Percentiles rank a stretch among this genome's conserved stretches.
Evolutionary conservation across 2,888 invertebrate species (phyloP).

Genomic region (Lasioglossum pauxillum): DNA sequence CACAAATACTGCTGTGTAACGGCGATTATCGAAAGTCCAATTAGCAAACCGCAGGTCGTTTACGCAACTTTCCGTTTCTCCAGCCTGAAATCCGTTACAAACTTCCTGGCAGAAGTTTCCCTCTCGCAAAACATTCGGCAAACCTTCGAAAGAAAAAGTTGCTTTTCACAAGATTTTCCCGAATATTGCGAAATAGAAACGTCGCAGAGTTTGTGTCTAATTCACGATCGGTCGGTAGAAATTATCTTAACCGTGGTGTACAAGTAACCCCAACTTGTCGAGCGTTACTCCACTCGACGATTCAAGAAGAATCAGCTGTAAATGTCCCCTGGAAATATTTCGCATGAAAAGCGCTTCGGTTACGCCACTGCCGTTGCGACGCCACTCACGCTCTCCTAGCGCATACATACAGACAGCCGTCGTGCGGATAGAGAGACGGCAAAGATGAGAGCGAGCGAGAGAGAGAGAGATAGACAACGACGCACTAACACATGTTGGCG

Average conservation of each 20-base stretch:
- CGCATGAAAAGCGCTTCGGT: conserved; percentile 34
- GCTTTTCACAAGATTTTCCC: not conserved
- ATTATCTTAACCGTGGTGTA: not conserved
- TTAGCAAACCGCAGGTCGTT: not conserved
- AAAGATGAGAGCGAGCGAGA: not conserved
- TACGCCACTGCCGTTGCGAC: conserved; percentile 68
- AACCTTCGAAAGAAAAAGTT: not conserved
- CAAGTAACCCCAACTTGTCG: not conserved
- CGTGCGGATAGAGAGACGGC: conserved; percentile 10
- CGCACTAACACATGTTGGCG: conserved; percentile 37
- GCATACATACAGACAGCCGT: not conserved
- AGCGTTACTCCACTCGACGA: conserved; percentile 1
- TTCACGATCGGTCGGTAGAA: not conserved
- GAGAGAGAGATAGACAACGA: not conserved
- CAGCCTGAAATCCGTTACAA: not conserved
- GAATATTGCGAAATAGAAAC: no score
- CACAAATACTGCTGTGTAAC: not conserved
- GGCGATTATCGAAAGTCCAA: not conserved
- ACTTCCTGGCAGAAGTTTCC: not conserved
- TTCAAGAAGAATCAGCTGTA: not conserved
- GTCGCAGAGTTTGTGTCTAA: not conserved
- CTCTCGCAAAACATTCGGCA: not conserved
- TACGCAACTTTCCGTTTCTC: not conserved
- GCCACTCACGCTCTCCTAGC: conserved; percentile 22
- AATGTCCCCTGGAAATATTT: not conserved